These are phyloP conservation scores for Athene cunicularia DNA, from an alignment of 2,113 vertebrate species.

Conservation along the genomic window DNA sequence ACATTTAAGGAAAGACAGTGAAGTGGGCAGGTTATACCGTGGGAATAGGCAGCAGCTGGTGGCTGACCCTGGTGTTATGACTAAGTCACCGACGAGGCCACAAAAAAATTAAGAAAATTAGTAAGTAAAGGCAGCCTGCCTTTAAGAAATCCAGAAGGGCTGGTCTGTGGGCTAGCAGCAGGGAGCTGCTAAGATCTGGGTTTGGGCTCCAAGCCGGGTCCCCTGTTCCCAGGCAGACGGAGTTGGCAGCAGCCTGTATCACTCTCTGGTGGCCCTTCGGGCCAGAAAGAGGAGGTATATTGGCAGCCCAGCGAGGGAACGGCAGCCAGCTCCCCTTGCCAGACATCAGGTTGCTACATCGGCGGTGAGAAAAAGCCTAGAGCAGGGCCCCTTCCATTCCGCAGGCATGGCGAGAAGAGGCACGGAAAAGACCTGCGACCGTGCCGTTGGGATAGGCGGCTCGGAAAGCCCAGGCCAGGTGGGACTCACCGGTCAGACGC, in stretches of 20 bases:
- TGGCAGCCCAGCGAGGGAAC: background rate
- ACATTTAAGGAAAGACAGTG: conserved; percentile 22
- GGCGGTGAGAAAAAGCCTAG: background rate
- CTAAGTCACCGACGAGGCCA: background rate
- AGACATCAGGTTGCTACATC: background rate
- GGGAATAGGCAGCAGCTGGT: conserved; percentile 65
- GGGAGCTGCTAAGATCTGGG: background rate
- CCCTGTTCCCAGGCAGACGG: conserved; percentile 10
- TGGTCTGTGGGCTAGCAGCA: background rate
- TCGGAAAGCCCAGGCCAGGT: background rate
- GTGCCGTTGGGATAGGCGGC: fast-evolving
- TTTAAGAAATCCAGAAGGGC: background rate
- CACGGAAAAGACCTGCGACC: fast-evolving
- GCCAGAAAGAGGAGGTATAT: background rate
- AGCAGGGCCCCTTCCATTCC: background rate
- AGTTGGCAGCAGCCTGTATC: background rate
- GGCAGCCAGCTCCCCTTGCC: background rate
- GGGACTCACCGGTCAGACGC: background rate
- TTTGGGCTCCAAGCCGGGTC: background rate
- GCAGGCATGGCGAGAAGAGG: background rate
- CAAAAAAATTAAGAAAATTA: conserved; percentile 14
- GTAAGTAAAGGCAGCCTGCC: background rate
- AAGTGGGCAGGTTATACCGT: conserved; percentile 50
- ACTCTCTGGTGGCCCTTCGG: background rate
- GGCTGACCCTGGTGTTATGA: background rate